Evolutionary conservation across 2,888 invertebrate genomes (phyloP).

Genomic region (Lasioglossum marginatum): DNA sequence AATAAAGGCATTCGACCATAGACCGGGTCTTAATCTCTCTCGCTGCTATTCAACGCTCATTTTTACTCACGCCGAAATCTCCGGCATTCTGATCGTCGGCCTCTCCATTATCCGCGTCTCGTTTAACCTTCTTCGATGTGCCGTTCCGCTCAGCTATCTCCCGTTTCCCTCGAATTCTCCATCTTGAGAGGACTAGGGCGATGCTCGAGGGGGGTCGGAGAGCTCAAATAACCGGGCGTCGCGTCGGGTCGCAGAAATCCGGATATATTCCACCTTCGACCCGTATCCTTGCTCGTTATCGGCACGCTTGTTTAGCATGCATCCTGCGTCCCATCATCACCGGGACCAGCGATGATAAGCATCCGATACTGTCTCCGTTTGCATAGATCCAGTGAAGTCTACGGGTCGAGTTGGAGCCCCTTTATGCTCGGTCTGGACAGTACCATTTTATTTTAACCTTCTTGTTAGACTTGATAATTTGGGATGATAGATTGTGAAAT

Average conservation of each 20-base stretch:
- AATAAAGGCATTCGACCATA: slow-evolving; percentile 35
- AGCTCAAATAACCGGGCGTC: slow-evolving; percentile 25
- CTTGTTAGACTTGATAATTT: too few species aligned
- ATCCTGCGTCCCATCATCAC: slow-evolving; percentile 25
- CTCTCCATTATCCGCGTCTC: slow-evolving; percentile 50
- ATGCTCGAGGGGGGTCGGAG: not conserved
- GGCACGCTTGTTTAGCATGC: slow-evolving; percentile 51
- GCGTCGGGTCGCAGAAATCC: slow-evolving; percentile 43
- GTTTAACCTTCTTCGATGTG: slow-evolving; percentile 26
- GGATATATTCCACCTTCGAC: slow-evolving; percentile 31
- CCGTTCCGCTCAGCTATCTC: slow-evolving; percentile 28
- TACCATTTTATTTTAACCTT: not conserved
- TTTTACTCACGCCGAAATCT: slow-evolving; percentile 43
- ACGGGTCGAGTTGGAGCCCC: not conserved
- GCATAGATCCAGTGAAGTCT: not conserved
- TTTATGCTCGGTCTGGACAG: not conserved
- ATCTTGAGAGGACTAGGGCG: slow-evolving; percentile 1
- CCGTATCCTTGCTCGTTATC: slow-evolving; percentile 52
- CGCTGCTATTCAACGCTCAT: slow-evolving; percentile 26
- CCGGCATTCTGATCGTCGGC: slow-evolving; percentile 24
- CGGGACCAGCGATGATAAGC: slow-evolving; percentile 26
- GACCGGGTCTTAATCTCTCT: slow-evolving; percentile 39
- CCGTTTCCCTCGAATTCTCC: slow-evolving; percentile 25
- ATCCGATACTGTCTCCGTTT: slow-evolving; percentile 24
- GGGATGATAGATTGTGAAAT: too few species aligned